Conservation (phyloP, 2,797 vertebrate species). For the Staurois parvus region DNA sequence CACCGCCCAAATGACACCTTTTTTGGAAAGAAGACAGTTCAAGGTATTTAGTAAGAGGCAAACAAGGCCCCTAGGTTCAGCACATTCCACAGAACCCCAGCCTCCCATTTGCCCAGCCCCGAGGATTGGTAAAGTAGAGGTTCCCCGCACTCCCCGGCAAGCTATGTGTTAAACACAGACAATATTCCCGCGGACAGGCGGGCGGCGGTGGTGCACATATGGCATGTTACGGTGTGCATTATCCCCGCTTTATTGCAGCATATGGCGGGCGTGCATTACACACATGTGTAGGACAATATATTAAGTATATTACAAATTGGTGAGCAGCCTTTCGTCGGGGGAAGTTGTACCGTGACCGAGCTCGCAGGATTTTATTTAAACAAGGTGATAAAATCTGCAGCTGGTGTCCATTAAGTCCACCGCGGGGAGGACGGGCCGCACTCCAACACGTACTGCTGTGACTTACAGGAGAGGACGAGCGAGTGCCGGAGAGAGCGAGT, state of each 20-base stretch:
- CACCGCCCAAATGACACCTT: no score
- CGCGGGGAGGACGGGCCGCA: constrained; percentile 3
- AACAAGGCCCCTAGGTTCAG: no score
- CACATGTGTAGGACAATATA: constrained; percentile 42
- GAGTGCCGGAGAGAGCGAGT: no score
- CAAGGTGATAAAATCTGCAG: constrained; percentile 44
- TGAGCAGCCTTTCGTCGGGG: neutral
- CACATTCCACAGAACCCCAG: no score
- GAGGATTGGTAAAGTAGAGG: neutral
- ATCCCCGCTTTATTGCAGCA: constrained; percentile 36
- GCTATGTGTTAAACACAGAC: constrained; percentile 10
- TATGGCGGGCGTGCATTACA: constrained; percentile 42
- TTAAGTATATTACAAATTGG: constrained; percentile 32
- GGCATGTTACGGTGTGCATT: constrained; percentile 15
- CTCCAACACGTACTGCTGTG: neutral
- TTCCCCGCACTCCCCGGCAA: neutral
- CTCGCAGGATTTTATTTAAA: constrained; percentile 32
- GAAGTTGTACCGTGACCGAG: neutral
- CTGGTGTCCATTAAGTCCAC: constrained; percentile 29
- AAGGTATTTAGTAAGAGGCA: no score
- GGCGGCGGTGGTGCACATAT: constrained; percentile 27
- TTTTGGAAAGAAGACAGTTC: no score
- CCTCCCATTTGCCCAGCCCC: no score
- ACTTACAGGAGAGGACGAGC: neutral
- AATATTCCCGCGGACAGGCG: neutral